Base-by-base conservation (phyloP, 2,888 invertebrate species). In the Acronicta psi region DNA sequence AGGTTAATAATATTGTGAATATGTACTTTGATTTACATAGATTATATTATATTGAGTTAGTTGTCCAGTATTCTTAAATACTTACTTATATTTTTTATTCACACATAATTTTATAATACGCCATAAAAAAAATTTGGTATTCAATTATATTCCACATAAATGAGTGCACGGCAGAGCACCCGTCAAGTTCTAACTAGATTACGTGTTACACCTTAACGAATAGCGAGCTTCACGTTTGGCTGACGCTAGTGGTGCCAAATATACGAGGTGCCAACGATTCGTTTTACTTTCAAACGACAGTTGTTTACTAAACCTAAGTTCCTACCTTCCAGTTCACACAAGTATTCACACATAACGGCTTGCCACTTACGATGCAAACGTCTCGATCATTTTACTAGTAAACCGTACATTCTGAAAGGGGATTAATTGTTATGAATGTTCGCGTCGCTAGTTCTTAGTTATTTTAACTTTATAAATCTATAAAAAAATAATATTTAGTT, bases 241-340 rank as follows among this genome's bases (percentile, higher is more conserved):
- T 61, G 79, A 73, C 79, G 88, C 86, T 88, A 87, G 87, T 80
- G 92, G 91, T 92, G 93, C 92, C 93, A 92, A 92, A 91, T 81
- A 84, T 80, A 74, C 72, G 77, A 87, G 92, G 92, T 92, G 92
- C 91, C 92, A 92, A 92, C 73, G 66, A 78, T 78, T 74, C 70
- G 73, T 76, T 74, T 67, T 60, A 63, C 42, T 41, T 71, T 66
- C 55, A 63, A 65, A 59, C 55, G 18, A 58, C 55, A 62, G 38
- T 25, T 17, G 50, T 49, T 66, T 43, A 54, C 51, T 50, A 53
- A 59, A 44, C 42, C 31, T 54, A 40, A 59, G 53, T 60, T 59
- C 42, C 25, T 66, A 53, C 58, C 43, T 56, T 59, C 56, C 59
- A 50, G 31, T 46, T 20, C 38, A 45, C 29, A 46, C 43, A 17